Evolutionary conservation across 2,888 invertebrate genomes (phyloP).

Genomic region (Tribolium freemani): DNA sequence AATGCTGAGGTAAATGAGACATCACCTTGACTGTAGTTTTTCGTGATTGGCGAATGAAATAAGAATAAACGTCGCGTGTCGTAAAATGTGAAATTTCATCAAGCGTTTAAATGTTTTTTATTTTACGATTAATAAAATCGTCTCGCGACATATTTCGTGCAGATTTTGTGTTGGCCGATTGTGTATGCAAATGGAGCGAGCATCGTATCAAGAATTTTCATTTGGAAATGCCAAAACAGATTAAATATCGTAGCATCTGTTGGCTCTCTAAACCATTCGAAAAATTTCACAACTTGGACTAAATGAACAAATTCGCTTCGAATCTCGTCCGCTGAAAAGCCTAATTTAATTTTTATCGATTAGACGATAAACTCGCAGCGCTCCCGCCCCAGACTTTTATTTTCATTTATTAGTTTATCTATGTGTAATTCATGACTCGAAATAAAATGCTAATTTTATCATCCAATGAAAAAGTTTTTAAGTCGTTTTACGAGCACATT

Average conservation of each 20-base stretch:
- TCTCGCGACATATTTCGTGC: not conserved
- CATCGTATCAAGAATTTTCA: not conserved
- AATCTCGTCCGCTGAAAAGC: not conserved
- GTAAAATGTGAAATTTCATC: not conserved
- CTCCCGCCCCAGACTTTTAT: not conserved
- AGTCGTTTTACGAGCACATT: constrained; percentile 6
- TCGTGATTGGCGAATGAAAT: no score
- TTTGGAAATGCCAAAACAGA: not conserved
- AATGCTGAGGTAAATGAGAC: not conserved
- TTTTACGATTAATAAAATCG: not conserved
- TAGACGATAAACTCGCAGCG: constrained; percentile 17
- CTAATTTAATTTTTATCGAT: constrained; percentile 33
- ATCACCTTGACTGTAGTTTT: not conserved
- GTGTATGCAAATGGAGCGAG: not conserved
- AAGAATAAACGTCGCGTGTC: not conserved
- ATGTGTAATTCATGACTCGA: not conserved
- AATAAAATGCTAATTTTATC: constrained; percentile 24
- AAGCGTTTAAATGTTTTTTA: no score
- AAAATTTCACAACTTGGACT: not conserved
- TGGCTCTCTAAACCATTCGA: not conserved
- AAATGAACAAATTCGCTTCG: not conserved
- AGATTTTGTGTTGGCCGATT: not conserved
- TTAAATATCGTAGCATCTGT: not conserved
- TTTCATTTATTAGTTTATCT: not conserved
- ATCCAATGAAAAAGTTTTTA: constrained; percentile 19